A percentile compares a stretch with the other conserved stretches of the same genome.
Evolutionary conservation across 1,140 invertebrate species (phyloP).

Genomic region (Micrasema minimum): DNA sequence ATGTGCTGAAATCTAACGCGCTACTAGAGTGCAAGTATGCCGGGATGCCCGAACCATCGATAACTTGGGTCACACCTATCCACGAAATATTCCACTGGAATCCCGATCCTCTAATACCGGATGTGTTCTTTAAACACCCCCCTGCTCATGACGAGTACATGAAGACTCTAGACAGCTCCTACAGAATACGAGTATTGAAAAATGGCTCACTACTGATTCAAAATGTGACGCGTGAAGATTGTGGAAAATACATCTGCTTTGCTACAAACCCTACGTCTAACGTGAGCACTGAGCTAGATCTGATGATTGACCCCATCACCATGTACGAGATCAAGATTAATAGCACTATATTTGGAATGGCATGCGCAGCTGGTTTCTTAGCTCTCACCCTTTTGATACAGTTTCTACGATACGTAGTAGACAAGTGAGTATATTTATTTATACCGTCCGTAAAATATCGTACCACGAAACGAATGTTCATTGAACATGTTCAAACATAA

Average conservation of each 20-base stretch:
- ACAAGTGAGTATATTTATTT: conserved; percentile 70
- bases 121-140: conserved; percentile 74
- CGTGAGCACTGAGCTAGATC: conserved; percentile 74
- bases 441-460: too few relatives aligned
- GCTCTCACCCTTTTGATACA: conserved; percentile 81
- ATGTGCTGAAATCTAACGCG: conserved; percentile 73
- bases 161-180: conserved; percentile 63
- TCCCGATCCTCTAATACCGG: conserved; percentile 73
- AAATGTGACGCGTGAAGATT: conserved; percentile 76
- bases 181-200: conserved; percentile 66
- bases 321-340: conserved; percentile 85
- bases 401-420: conserved; percentile 75
- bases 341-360: conserved; percentile 83
- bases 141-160: conserved; percentile 68
- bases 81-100: conserved; percentile 77
- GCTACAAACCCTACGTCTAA: conserved; percentile 86
- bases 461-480: neutral
- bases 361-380: conserved; percentile 82
- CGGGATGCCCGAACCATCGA: conserved; percentile 80
- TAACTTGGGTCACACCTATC: conserved; percentile 88
- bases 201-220: conserved; percentile 68
- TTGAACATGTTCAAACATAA: too few relatives aligned
- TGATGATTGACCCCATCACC: conserved; percentile 84
- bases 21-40: conserved; percentile 81
- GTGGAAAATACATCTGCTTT: conserved; percentile 88